These are phyloP conservation scores for Harpalus rubripes DNA, from an alignment of 2,888 invertebrate genomes.

Conservation along the genomic window DNA sequence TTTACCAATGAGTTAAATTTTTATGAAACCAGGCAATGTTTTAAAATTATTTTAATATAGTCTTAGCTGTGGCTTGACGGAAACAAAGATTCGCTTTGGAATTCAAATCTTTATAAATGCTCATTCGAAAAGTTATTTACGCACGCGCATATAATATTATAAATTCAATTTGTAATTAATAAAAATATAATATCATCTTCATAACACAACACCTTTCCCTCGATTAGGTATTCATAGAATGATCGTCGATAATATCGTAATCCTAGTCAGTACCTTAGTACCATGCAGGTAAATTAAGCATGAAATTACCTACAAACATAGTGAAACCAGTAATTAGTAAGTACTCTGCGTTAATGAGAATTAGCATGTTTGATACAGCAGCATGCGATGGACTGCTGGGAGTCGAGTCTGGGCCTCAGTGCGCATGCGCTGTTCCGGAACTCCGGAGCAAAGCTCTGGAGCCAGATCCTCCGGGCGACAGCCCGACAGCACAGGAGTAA, in stretches of 20 bases:
- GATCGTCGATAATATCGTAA: slow-evolving; percentile 13
- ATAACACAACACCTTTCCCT: background rate
- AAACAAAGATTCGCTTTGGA: too few species aligned
- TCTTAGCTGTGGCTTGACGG: too few species aligned
- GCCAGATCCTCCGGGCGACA: slow-evolving; percentile 36
- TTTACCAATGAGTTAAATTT: too few species aligned
- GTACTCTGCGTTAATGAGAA: slow-evolving; percentile 53
- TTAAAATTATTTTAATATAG: too few species aligned
- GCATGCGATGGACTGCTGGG: slow-evolving; percentile 17
- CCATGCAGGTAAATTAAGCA: slow-evolving; percentile 37
- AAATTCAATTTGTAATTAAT: too few species aligned
- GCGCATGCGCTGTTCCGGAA: slow-evolving; percentile 27
- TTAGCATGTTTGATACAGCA: slow-evolving; percentile 56
- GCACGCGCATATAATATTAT: too few species aligned
- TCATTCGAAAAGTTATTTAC: too few species aligned
- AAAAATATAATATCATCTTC: too few species aligned
- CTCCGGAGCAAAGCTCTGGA: background rate
- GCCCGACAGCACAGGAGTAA: slow-evolving; percentile 10
- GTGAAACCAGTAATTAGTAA: slow-evolving; percentile 60
- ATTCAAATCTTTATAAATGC: too few species aligned
- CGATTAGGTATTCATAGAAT: slow-evolving; percentile 7
- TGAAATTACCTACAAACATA: slow-evolving; percentile 58
- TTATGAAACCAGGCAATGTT: too few species aligned
- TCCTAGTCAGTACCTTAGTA: slow-evolving; percentile 42
- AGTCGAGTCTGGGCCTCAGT: background rate